Base-by-base conservation (phyloP, 2,113 vertebrate genomes). In the Aegypius monachus region DNA sequence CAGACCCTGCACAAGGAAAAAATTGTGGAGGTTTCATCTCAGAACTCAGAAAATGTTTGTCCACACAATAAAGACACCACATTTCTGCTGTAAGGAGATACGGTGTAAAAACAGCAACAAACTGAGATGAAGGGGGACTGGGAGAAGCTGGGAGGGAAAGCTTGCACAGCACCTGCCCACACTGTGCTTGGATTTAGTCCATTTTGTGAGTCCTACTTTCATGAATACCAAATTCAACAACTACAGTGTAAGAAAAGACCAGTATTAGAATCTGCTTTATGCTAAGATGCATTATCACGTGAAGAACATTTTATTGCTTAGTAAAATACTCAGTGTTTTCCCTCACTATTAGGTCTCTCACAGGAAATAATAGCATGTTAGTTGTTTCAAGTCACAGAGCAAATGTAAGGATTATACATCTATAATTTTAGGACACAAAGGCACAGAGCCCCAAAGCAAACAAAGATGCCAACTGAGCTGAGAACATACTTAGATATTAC, bases 351-450 rank as follows among this genome's bases (percentile, higher is more conserved):
- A 77, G 55, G 56, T 81, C 25, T 94, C 72, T 79, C 42, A 29
- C 31, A 80, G 88, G 94, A 95, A 96, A 85, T 88, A 96, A 87
- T 20, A 93, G 50, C 34, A 22, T 55, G 52, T 82, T 91, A 52
- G 36, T 86, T 93, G 38, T 92, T 97, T 92, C 93, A 95, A 78
- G 62, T 66, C 81, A 93, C 68, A 88, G 52, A 96, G 74, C 47
- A 97, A 92, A 97, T 88, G 89, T 91, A 94, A 95, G 93, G 95
- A 97, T 97, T 97, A 96, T 93, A 61, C 42, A 38, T 78, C 88
- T 95, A 93, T 92, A 97, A 96, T 94, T 98, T 97, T 93, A 97
- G 88, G 77, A 96, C 93, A 97, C 83, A 97, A 98, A 96, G 67
- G 52, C 71, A 88, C 78, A 88, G 79, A 32, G 14, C 83, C 89